A percentile compares a stretch with the other conserved stretches of the same genome.
Conservation (phyloP, 1,140 invertebrate species). For the Zophobas morio region DNA sequence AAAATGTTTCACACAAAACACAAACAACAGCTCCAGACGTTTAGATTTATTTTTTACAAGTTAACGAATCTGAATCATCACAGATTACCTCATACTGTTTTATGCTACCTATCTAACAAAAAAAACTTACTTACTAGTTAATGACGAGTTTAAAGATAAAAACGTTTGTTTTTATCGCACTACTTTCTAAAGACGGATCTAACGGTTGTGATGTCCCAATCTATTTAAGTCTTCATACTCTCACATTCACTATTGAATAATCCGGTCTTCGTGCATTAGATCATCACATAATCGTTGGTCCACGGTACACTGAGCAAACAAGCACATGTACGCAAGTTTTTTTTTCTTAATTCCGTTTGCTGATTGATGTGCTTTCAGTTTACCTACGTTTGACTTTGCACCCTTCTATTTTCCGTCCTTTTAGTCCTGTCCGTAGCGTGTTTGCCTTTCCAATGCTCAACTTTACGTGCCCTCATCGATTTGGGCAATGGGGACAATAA, state of each 20-base stretch:
- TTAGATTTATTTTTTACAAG: too few relatives aligned
- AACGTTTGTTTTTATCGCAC: conserved; percentile 1
- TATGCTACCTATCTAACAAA: too few relatives aligned
- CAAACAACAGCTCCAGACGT: too few relatives aligned
- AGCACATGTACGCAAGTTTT: too few relatives aligned
- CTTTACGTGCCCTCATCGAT: conserved; percentile 37
- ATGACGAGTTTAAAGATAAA: conserved; percentile 7
- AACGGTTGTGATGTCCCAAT: too few relatives aligned
- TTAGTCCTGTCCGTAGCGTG: conserved; percentile 11
- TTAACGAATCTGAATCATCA: too few relatives aligned
- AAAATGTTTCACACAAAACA: too few relatives aligned
- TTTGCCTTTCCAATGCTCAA: conserved; percentile 26
- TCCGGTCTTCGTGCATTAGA: background rate
- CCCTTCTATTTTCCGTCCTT: background rate
- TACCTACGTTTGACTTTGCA: background rate
- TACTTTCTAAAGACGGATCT: conserved; percentile 23
- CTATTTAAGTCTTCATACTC: too few relatives aligned
- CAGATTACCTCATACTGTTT: too few relatives aligned
- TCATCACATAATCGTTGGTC: background rate
- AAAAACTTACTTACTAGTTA: background rate
- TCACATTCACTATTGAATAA: conserved; percentile 1
- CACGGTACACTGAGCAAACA: too few relatives aligned
- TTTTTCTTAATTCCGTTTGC: background rate
- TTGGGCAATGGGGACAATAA: conserved; percentile 35
- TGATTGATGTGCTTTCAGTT: conserved; percentile 5